Evolutionary conservation across 1,140 invertebrate genomes (phyloP).

Genomic region (Drosophila grimshawi): DNA sequence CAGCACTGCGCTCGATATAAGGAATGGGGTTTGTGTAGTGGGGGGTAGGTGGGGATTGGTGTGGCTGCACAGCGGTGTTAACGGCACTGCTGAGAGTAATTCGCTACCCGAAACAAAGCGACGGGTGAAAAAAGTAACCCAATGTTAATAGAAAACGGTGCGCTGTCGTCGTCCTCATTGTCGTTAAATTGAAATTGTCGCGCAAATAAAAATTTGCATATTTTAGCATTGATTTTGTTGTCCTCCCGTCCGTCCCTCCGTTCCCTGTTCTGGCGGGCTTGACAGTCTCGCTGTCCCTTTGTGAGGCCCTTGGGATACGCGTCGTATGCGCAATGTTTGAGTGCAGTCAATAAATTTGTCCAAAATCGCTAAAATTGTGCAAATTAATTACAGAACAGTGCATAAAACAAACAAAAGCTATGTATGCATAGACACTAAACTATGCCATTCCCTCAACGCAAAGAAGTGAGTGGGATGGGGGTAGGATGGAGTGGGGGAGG

Average conservation of each 20-base stretch:
- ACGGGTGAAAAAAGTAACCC: conserved; percentile 33
- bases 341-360: conserved; percentile 69
- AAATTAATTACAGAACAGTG: conserved; percentile 71
- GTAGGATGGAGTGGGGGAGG: not conserved
- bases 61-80: conserved; percentile 64
- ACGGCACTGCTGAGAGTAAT: conserved; percentile 80
- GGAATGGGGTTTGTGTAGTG: not conserved
- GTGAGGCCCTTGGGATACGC: conserved; percentile 36
- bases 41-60: not conserved
- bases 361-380: conserved; percentile 49
- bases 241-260: not conserved
- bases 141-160: conserved; percentile 77
- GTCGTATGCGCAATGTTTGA: conserved; percentile 66
- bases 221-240: conserved; percentile 79
- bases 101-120: conserved; percentile 56
- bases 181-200: conserved; percentile 83
- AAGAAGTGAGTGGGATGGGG: not conserved
- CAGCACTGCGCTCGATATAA: conserved; percentile 15
- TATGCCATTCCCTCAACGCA: conserved; percentile 2
- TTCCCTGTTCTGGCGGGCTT: not conserved
- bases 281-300: not conserved
- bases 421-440: conserved; percentile 34
- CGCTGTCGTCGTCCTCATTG: conserved; percentile 44
- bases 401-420: conserved; percentile 58
- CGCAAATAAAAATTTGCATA: conserved; percentile 84